These are phyloP conservation scores for Chironex yamaguchii DNA, from an alignment of 30 jellyfish, hydroid and myxozoan species.

Conservation along the genomic window DNA sequence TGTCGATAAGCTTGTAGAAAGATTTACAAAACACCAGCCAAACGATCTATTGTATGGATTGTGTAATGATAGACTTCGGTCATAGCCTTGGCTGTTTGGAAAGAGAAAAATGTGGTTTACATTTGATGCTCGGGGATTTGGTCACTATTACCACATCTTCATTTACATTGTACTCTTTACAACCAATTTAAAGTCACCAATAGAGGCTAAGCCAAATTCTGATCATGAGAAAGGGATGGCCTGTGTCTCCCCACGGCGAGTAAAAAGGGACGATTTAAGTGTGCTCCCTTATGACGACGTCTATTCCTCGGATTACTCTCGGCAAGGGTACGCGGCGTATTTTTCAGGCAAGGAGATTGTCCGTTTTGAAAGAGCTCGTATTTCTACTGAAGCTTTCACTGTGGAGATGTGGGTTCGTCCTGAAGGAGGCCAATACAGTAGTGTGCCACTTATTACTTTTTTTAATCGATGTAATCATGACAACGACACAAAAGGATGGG, in stretches of 20 bases:
- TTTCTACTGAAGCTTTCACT: conserved; percentile 50
- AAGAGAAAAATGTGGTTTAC: neutral
- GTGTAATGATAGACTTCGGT: neutral
- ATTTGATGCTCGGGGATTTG: neutral
- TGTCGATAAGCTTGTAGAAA: too few species aligned
- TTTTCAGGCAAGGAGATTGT: conserved; percentile 81
- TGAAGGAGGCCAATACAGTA: conserved; percentile 84
- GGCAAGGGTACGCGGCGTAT: conserved; percentile 57
- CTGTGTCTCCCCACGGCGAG: conserved; percentile 22
- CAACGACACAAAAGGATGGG: conserved; percentile 25
- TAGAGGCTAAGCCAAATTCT: neutral
- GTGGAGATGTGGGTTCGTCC: conserved; percentile 83
- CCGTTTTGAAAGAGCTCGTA: conserved; percentile 19
- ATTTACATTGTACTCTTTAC: neutral
- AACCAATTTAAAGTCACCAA: neutral
- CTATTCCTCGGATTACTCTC: neutral
- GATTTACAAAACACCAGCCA: neutral
- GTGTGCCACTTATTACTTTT: conserved; percentile 63
- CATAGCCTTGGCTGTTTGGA: neutral
- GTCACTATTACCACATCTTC: neutral
- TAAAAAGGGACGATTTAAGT: conserved; percentile 67
- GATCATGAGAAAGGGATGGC: neutral
- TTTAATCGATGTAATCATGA: conserved; percentile 62
- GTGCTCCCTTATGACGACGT: conserved; percentile 48
- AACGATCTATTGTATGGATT: neutral